These are phyloP conservation scores for Tetropium fuscum DNA, from an alignment of 2,888 invertebrate species.

Conservation along the genomic window DNA sequence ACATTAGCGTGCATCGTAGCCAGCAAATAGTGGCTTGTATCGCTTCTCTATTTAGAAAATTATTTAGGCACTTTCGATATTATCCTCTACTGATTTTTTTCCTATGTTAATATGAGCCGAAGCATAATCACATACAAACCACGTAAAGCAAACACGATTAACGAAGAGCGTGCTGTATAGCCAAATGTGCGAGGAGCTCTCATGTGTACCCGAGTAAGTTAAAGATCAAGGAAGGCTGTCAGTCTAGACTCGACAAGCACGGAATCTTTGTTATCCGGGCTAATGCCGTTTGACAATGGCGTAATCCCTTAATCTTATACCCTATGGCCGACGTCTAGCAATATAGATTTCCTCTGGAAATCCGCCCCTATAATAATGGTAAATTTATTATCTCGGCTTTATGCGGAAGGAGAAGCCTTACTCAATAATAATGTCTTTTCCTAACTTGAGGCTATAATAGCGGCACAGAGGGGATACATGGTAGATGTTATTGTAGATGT, in stretches of 20 bases:
- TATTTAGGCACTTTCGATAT: too few species aligned
- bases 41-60: too few species aligned
- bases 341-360: constrained; percentile 28
- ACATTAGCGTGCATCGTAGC: too few species aligned
- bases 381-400: constrained; percentile 19
- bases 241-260: constrained; percentile 37
- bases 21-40: too few species aligned
- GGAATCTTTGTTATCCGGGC: constrained; percentile 57
- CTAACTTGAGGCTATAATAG: background rate
- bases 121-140: too few species aligned
- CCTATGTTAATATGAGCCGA: too few species aligned
- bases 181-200: constrained; percentile 1
- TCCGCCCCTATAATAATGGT: constrained; percentile 23
- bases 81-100: too few species aligned
- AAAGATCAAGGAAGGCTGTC: constrained; percentile 34
- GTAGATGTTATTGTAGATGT: background rate
- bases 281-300: constrained; percentile 58
- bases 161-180: too few species aligned
- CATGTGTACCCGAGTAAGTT: background rate
- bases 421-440: background rate
- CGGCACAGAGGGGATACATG: background rate
- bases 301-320: constrained; percentile 58
- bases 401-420: background rate
- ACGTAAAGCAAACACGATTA: too few species aligned
- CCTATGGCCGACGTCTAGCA: constrained; percentile 49